Evolutionary conservation across 2,797 vertebrate genomes (phyloP), one percentile per base, ranked within the genome.

Genomic region (Sebastes reedi): DNA sequence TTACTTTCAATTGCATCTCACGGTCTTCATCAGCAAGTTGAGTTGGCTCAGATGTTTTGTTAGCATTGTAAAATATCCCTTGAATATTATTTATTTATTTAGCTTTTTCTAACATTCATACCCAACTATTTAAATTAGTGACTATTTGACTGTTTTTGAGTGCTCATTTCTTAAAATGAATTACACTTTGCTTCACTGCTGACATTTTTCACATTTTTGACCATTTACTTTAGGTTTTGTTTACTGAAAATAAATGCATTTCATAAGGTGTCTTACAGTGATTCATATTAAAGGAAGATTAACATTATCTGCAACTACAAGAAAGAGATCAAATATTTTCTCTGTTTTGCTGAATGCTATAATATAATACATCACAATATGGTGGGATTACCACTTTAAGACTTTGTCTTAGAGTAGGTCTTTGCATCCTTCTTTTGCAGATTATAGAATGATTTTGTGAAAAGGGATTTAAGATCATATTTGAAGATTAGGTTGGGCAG

Each of bases 401-500:
- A 72, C 68, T 83, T 62, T 71, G 69, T 75, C 34, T 70, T 73
- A 52, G 59, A 82, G 54, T 65, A 72, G 72, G 68, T 80, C 54
- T 81, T 81, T 82, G 68, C 60, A 27, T 81, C 64, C 56, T 61
- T 73, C 55, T 70, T 60, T 77, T 81, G 61, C 42, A 75, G 79
- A 90, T 88, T 90, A 88, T 30, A 66, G 36, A 79, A 46, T 74
- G 65, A 85, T 81, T 46, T 65, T 80, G 54, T 59, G 46, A 88
- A 30, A 78, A 68, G 27, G 68, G 86, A 88, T 90, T 89, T 69
- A 60, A 66, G 34, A 72, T 60, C 60, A 77, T 87, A 77, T 82
- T 75, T 83, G 73, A 81, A 84, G 73, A 83, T 32, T 11, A 42
- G 14, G 59, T 34, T 79, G 11, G 50, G 39, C 34, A 18, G 72